phyloP scores from a whole-genome alignment of 2,113 vertebrate genomes.

The Nothoprocta perdicaria region DNA sequence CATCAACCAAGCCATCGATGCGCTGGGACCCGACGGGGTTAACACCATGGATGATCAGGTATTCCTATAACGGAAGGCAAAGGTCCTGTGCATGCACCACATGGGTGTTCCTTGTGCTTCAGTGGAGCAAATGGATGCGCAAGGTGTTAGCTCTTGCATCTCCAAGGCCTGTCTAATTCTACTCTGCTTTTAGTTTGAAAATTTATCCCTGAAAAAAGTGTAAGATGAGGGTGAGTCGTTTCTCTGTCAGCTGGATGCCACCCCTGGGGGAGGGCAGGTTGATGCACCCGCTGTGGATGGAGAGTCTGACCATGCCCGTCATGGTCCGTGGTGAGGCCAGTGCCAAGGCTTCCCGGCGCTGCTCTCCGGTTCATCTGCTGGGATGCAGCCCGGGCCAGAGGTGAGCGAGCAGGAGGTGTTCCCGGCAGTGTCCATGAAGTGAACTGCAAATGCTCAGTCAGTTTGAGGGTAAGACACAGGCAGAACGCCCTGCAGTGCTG shows the following conservation, averaged over 20 bases:
- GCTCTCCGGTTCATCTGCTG: neutral
- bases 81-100: neutral
- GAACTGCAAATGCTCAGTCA: neutral
- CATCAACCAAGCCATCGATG: constrained; percentile 91
- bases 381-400: neutral
- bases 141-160: neutral
- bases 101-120: neutral
- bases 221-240: neutral
- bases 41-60: constrained; percentile 99
- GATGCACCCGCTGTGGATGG: accelerated
- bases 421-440: neutral
- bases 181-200: neutral
- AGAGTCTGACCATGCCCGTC: neutral
- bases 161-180: neutral
- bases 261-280: neutral
- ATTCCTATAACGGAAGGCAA: neutral
- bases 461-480: neutral
- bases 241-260: neutral
- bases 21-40: constrained; percentile 90
- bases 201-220: neutral
- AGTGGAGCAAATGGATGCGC: accelerated
- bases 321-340: neutral
- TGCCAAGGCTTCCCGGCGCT: neutral
- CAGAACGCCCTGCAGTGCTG: neutral
- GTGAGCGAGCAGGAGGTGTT: constrained; percentile 3